Conservation (phyloP, 2,888 invertebrate species). For the Trachelus stipa region DNA sequence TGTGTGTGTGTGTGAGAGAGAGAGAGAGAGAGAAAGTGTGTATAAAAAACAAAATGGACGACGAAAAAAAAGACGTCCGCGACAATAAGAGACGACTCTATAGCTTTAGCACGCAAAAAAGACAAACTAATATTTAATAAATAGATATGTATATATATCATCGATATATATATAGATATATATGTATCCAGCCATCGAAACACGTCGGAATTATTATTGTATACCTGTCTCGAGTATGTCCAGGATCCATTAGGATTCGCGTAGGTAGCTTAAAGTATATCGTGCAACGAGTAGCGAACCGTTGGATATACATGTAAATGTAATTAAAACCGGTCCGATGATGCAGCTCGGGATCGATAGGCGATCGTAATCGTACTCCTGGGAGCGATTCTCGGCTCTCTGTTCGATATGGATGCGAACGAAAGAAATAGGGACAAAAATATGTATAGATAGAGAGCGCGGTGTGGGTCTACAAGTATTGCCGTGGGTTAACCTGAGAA, state of each 20-base stretch:
- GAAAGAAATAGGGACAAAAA: neutral
- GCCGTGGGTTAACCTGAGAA: neutral
- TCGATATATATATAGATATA: neutral
- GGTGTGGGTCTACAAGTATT: neutral
- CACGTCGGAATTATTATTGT: neutral
- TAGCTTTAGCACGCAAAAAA: constrained; percentile 57
- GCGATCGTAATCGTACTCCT: neutral
- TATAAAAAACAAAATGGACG: constrained; percentile 9
- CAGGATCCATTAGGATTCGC: neutral
- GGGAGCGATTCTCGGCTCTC: neutral
- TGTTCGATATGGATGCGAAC: neutral
- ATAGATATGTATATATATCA: constrained; percentile 10
- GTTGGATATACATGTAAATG: neutral
- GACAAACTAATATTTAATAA: constrained; percentile 55
- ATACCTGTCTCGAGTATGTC: neutral
- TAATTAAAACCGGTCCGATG: neutral
- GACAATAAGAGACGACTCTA: constrained; percentile 26
- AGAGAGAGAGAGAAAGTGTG: neutral
- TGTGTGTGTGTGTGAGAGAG: too few species aligned
- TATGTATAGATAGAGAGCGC: neutral
- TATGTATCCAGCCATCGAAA: constrained; percentile 13
- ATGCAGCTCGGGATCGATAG: neutral
- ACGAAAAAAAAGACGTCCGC: constrained; percentile 15
- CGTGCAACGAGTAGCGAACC: neutral
- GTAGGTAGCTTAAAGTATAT: neutral